These are phyloP conservation scores for Gonatopus flavifemur DNA, from an alignment of 1,140 invertebrate species.

Conservation along the genomic window DNA sequence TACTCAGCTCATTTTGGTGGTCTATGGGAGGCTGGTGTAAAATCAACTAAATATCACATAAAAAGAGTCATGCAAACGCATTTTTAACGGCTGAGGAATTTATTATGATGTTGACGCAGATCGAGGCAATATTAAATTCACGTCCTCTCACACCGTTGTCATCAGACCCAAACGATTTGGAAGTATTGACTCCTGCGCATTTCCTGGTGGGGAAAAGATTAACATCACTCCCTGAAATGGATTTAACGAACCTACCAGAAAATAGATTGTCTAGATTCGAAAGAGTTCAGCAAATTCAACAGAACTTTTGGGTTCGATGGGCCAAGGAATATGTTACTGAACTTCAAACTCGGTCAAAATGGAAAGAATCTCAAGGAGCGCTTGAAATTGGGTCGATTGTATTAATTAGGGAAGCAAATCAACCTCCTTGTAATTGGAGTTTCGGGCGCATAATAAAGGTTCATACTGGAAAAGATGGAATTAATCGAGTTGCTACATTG, in stretches of 20 bases:
- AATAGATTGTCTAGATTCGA: not conserved
- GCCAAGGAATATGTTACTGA: conserved; percentile 23
- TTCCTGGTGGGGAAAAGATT: not conserved
- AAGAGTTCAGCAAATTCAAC: not conserved
- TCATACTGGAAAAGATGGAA: not conserved
- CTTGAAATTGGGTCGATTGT: conserved; percentile 36
- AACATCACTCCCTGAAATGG: not conserved
- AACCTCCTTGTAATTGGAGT: not conserved
- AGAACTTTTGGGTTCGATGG: conserved; percentile 34
- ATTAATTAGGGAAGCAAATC: conserved; percentile 37
- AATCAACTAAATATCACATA: conserved; percentile 16
- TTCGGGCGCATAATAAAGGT: not conserved
- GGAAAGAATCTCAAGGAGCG: conserved; percentile 15
- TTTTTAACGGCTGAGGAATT: not conserved
- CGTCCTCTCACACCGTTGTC: not conserved
- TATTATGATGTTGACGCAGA: not conserved
- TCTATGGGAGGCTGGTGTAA: conserved; percentile 34
- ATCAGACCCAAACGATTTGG: not conserved
- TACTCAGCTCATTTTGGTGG: conserved; percentile 31
- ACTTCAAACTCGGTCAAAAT: conserved; percentile 36
- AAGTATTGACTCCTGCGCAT: conserved; percentile 23
- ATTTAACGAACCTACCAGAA: not conserved
- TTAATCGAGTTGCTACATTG: not conserved
- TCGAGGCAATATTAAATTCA: conserved; percentile 4
- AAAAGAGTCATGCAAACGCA: not conserved